These are phyloP conservation scores for Siniperca knerii DNA, from an alignment of 2,113 vertebrate species.

Conservation along the genomic window DNA sequence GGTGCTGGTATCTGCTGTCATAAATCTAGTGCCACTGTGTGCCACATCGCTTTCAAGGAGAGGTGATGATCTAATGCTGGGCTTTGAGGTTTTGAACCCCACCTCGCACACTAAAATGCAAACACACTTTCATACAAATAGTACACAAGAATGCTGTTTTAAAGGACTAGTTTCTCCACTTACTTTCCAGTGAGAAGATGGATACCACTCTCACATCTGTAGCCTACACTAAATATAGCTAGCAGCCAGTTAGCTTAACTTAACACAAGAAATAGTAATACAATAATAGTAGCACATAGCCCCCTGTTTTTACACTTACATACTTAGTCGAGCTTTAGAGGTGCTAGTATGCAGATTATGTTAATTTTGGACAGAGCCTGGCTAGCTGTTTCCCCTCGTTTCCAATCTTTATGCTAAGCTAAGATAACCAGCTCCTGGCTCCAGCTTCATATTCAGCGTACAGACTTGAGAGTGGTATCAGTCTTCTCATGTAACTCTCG, in stretches of 20 bases:
- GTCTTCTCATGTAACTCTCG: too few species aligned
- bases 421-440: not conserved
- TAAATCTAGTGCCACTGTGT: slow-evolving; percentile 48
- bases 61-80: slow-evolving; percentile 42
- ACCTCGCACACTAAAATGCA: slow-evolving; percentile 2
- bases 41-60: slow-evolving; percentile 23
- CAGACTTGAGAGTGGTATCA: not conserved
- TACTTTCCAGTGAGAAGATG: not conserved
- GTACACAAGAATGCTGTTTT: not conserved
- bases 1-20: slow-evolving; percentile 42
- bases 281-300: not conserved
- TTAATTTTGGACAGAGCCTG: not conserved
- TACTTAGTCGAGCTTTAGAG: not conserved
- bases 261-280: too few species aligned
- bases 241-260: not conserved
- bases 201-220: not conserved
- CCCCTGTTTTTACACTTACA: not conserved
- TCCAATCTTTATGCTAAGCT: not conserved
- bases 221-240: not conserved
- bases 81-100: not conserved
- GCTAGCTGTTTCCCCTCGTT: not conserved
- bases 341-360: not conserved
- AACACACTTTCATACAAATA: not conserved
- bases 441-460: too few species aligned
- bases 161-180: not conserved